A percentile compares a stretch with the other conserved stretches of the same genome.
Conservation (phyloP, 1,140 invertebrate species). For the Brachionus rotundiformis region DNA sequence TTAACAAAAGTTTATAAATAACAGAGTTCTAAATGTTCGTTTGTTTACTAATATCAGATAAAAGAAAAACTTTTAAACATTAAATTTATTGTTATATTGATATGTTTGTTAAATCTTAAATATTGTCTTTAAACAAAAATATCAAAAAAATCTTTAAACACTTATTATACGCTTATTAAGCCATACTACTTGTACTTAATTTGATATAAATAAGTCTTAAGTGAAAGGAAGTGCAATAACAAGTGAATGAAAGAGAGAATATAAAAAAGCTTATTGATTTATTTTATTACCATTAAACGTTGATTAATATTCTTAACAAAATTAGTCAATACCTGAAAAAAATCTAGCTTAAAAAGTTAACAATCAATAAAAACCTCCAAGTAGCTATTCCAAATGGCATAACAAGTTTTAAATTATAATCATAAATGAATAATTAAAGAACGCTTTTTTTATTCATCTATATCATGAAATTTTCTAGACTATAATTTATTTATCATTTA, state of each 20-base stretch:
- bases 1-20: not conserved
- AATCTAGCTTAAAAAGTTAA: not conserved
- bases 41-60: no score
- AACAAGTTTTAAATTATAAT: constrained; percentile 18
- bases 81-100: no score
- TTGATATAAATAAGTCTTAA: not conserved
- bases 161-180: no score
- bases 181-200: no score
- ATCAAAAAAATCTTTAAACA: no score
- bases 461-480: not conserved
- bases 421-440: constrained; percentile 5
- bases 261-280: not conserved
- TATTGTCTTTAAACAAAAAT: no score
- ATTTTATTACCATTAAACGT: not conserved
- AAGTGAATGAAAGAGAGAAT: not conserved
- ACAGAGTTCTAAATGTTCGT: no score
- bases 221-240: not conserved
- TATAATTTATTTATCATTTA: not conserved
- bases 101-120: no score
- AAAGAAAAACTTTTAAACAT: no score
- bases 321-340: not conserved
- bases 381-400: not conserved
- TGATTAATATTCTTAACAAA: not conserved
- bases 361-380: not conserved
- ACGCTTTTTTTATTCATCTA: not conserved